phyloP scores from a whole-genome alignment of 1,140 invertebrate species.

The Drosophila biarmipes region DNA sequence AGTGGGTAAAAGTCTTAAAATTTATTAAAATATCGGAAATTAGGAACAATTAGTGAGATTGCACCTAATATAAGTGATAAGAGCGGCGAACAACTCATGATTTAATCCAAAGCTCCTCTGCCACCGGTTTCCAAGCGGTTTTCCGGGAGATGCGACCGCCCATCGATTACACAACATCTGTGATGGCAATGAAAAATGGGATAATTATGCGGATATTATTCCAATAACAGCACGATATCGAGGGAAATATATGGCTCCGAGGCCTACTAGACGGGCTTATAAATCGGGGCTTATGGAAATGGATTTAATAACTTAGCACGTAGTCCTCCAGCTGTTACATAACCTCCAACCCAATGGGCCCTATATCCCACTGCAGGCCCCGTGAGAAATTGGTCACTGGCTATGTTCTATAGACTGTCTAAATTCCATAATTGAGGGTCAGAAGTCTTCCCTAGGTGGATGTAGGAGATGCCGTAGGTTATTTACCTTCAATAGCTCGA shows the following conservation, averaged over 20 bases:
- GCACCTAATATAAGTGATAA: background rate
- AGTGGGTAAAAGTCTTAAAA: slow-evolving; percentile 33
- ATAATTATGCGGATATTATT: slow-evolving; percentile 39
- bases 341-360: slow-evolving; percentile 14
- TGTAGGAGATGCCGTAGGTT: no score
- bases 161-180: slow-evolving; percentile 71
- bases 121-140: background rate
- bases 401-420: background rate
- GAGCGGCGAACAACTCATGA: no score
- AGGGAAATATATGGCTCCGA: slow-evolving; percentile 3
- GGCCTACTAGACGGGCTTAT: background rate
- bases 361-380: slow-evolving; percentile 18
- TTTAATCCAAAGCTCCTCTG: background rate
- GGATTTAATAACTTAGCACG: background rate
- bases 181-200: slow-evolving; percentile 45
- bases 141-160: background rate
- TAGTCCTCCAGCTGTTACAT: slow-evolving; percentile 28
- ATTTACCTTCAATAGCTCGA: no score
- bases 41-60: background rate
- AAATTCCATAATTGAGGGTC: no score
- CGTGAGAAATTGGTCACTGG: slow-evolving; percentile 68
- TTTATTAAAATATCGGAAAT: slow-evolving; percentile 2
- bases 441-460: no score
- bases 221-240: slow-evolving; percentile 1
- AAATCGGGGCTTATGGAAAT: slow-evolving; percentile 8